Conservation (phyloP, 2,113 vertebrate genomes). For the Columbina picui region DNA sequence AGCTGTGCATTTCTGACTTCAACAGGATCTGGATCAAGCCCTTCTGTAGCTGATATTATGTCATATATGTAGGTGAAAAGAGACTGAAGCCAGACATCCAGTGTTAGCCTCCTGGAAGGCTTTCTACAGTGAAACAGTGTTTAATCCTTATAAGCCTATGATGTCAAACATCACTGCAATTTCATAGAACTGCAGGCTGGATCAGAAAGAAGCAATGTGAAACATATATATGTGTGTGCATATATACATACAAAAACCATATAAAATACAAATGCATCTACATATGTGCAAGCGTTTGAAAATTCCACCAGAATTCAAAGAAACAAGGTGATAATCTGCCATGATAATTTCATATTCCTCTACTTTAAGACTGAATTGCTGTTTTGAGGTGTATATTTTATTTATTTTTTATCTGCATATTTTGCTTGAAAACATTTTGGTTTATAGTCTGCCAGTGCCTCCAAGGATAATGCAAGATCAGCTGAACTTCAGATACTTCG, state of each 20-base stretch:
- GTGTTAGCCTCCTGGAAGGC: neutral
- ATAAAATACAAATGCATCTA: neutral
- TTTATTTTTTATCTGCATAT: slow-evolving; percentile 15
- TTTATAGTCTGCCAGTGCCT: slow-evolving; percentile 64
- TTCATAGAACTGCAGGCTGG: neutral
- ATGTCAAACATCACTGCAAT: neutral
- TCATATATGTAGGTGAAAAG: neutral
- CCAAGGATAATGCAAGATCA: slow-evolving; percentile 77
- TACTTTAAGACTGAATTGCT: neutral
- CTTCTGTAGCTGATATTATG: fast-evolving
- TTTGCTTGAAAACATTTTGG: slow-evolving; percentile 57
- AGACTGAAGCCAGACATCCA: neutral
- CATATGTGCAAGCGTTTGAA: neutral
- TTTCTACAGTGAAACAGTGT: neutral
- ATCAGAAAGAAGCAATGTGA: neutral
- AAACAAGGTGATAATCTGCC: neutral
- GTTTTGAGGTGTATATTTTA: neutral
- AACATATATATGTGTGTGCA: neutral
- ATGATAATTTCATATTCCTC: neutral
- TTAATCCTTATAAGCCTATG: neutral
- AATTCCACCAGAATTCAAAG: neutral
- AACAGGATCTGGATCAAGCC: neutral
- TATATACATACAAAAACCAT: neutral
- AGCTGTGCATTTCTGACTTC: fast-evolving
- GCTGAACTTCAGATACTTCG: slow-evolving; percentile 74